Base-by-base conservation (phyloP, 2,888 invertebrate species). In the Chymomyza caudatula region DNA sequence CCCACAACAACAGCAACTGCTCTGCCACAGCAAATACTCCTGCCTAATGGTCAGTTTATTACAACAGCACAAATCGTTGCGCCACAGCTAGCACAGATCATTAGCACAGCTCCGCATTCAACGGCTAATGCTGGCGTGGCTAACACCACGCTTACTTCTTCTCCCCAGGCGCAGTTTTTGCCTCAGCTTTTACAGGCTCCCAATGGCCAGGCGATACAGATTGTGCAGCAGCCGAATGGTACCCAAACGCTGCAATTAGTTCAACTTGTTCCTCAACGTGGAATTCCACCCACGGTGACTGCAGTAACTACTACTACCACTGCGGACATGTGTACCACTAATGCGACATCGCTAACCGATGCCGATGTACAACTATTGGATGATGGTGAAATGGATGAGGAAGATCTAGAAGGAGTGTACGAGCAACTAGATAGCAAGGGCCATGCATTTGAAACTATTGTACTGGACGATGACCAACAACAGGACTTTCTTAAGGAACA, bases 211-310 rank as follows among this genome's bases (percentile, higher is more conserved):
- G 89, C 90, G 0, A 67, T 90, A 49, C 90, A 91, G 68, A 84
- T 90, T 73, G 90, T 91, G 19, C 91, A 90, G 63, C 90, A 90
- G 60, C 85, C 88, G 11, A 90, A 91, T 70, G 90, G 90, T 0
- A 88, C 88, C 25, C 88, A 88, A 61, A 87, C 88, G 11, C 60
- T 88, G n/a, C 88, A 88, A 62, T 63, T 88, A 13, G 86, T 88
- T 2, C 88, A 89, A 23, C 58, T 88, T 15, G 79, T 89, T 15
- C 87, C 87, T 2, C 88, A 88, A 51, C 78, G 88, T 1, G 74
- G 43, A 5, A 53, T 68, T 59, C 73, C 67, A 25, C 76, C 76
- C 25, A 60, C 68, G 22, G 64, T 65, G 2, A 71, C 66, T 19
- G 25, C 60, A n/a, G 71, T 67, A 20, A 73, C 67, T 1, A 74